Base-by-base conservation (phyloP, 2,888 invertebrate species). In the Eupithecia exiguata region DNA sequence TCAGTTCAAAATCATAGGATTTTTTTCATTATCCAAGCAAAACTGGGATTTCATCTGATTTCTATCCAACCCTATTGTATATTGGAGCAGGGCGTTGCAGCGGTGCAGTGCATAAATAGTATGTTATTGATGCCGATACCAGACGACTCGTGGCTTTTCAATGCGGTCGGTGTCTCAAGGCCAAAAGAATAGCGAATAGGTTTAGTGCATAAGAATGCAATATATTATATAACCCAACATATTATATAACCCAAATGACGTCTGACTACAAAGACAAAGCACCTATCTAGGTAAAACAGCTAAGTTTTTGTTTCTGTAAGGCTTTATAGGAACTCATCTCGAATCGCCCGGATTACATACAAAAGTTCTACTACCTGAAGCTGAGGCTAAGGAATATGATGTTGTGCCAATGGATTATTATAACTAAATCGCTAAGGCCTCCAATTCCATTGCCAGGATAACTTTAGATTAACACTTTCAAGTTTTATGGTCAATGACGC, bases 51-150 rank as follows among this genome's bases (percentile, higher is more conserved):
- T 65, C 9, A 18, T 65, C 36, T 10, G n/a, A n/a, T 65, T 35
- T 10, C 63, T 65, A 18, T 36, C 12, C 12, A 38, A n/a, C 63
- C 63, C 63, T 65, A 76, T 69, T 73, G 40, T 38, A 38, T 65
- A 38, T 25, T 25, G 40, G 66, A 70, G 80, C 78, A 78, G n/a
- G 76, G 74, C 74, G 63, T 78, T 84, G 82, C 81, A 88, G 85
- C 36, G 63, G 36, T 65, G 36, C 63, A 40, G 40, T 40, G 38
- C 21, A 40, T 25, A 66, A 38, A 36, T 16, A 21, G 38, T 66
- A 38, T 18, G 38, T n/a, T 65, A 63, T 10, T 65, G 83, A 88
- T 87, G 83, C 85, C 71, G 81, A 85, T 84, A 79, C 86, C 82
- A 86, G 85, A 79, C 86, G 49, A 72, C 86, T 81, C 83, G 81